A percentile compares a stretch with the other conserved stretches of the same genome.
Evolutionary conservation across 1,140 invertebrate species (phyloP).

Genomic region (Anagrus nilaparvatae): DNA sequence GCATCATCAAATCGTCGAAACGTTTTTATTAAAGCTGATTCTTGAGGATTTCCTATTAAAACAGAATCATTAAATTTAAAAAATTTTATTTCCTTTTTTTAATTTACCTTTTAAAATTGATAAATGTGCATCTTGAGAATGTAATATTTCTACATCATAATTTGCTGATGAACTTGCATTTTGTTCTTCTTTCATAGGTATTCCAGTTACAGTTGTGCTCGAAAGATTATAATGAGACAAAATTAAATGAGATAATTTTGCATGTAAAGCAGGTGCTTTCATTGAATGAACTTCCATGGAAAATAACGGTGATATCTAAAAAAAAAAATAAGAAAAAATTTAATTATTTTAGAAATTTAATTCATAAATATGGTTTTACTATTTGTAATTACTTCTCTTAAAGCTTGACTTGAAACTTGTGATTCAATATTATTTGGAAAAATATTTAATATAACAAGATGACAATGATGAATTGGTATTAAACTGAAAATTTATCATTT

Average conservation of each 20-base stretch:
- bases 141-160: conserved; percentile 95
- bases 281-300: conserved; percentile 60
- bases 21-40: conserved; percentile 36
- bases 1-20: conserved; percentile 48
- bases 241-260: conserved; percentile 63
- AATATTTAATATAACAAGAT: conserved; percentile 81
- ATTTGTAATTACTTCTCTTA: conserved; percentile 46
- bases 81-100: background rate
- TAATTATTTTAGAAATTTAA: conserved; percentile 8
- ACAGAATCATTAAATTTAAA: background rate
- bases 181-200: conserved; percentile 99
- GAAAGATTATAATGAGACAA: conserved; percentile 84
- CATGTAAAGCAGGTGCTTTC: conserved; percentile 49
- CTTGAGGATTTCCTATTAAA: conserved; percentile 35
- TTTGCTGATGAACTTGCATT: conserved; percentile 95
- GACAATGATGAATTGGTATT: conserved; percentile 72
- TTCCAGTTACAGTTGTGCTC: conserved; percentile 92
- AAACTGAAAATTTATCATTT: conserved; percentile 51
- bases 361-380: background rate
- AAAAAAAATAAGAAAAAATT: conserved; percentile 9
- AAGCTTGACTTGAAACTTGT: conserved; percentile 58
- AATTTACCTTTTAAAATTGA: conserved; percentile 57
- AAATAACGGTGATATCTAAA: conserved; percentile 52
- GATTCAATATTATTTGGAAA: conserved; percentile 67
- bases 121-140: conserved; percentile 72